Evolutionary conservation across 2,797 vertebrate genomes (phyloP), one percentile per base, ranked within the genome.

Genomic region (Otus scops): DNA sequence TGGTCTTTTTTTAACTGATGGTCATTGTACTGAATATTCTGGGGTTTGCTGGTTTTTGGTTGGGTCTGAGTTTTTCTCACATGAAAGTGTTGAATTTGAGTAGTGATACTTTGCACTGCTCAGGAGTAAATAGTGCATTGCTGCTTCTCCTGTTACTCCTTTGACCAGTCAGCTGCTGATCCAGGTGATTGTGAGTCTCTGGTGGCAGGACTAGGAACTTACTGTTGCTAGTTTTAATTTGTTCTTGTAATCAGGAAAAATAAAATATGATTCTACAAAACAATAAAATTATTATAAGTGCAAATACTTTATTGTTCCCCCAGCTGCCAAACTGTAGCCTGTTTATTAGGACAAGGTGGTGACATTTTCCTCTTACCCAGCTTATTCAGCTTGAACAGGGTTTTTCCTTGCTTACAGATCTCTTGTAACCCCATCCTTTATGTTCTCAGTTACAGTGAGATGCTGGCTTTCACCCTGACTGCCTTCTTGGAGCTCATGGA

Each of bases 401-500:
- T 89, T 79, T 82, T 70, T 81, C 14, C 36, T 81, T 54, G 38
- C 34, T 61, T 21, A 24, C 9, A 27, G 41, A 17, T 73, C 32
- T 75, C 59, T 91, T 54, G 13, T 83, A 91, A 91, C 16, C 36
- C 9, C 41, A 28, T 74, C 61, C 27, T 74, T 83, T 18, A 11
- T 34, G 87, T 96, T 92, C 91, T 93, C 97, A 99, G 99, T 98
- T 99, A 99, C 68, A 99, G 99, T 47, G 99, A 99, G 97, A 99
- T 99, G 99, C 96, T 99, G 98, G 99, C 99, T 95, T 99, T 99
- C 98, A 99, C 99, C 92, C 98, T 99, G 98, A 99, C 99, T 21
- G 99, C 99, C 92, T 99, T 99, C 97, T 98, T 99, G 97, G 99
- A 99, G 98, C 98, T 99, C 88, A 99, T 99, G 99, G 99, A 99